Evolutionary conservation across 2,888 invertebrate genomes (phyloP), one percentile per base, ranked within the genome.

Genomic region (Drosophila suboccidentalis): DNA sequence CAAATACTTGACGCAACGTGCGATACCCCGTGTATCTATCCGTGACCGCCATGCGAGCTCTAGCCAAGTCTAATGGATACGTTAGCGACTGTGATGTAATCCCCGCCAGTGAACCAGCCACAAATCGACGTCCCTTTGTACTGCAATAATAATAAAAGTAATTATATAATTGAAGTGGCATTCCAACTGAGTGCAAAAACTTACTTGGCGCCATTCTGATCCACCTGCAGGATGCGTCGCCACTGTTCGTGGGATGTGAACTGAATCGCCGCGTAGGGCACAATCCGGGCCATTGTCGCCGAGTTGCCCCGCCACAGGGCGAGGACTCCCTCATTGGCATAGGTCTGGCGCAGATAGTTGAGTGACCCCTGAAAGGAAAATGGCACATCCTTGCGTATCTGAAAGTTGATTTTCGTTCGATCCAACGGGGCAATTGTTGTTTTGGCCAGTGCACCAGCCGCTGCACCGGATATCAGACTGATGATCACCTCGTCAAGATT

Each of bases 211-310:
- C 93, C 93, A 73, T 93, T 92, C 81, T 95, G 93, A 93, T 97
- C 96, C n/a, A 97, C 95, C 10, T 94, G 93, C 1, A 99, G 93
- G 50, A 96, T 92, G 77, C 95, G 94, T 92, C 98, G 98, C 96
- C 97, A 99, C 92, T 99, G 99, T 93, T 99, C 99, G 93, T 99
- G 98, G 41, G 99, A 96, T 0, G 98, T 96, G 93, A 99, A 99
- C 94, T 99, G 99, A 80, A 99, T 96, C 46, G 99, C 98, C 22
- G 99, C 98, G 93, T 99, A 99, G 0, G 99, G 99, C 57, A 99
- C 94, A 71, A 99, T 98, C 64, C 99, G 94, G 15, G 97, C 98
- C 98, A 99, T 98, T 0, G 99, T 99, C 4, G 99, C 99, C 78
- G 98, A 97, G 94, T 99, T 99, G 4, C 99, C 99, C 58, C 99